Evolutionary conservation across 1,140 invertebrate genomes (phyloP), one percentile per base, ranked within the genome.

Genomic region (Drosophila tristis): DNA sequence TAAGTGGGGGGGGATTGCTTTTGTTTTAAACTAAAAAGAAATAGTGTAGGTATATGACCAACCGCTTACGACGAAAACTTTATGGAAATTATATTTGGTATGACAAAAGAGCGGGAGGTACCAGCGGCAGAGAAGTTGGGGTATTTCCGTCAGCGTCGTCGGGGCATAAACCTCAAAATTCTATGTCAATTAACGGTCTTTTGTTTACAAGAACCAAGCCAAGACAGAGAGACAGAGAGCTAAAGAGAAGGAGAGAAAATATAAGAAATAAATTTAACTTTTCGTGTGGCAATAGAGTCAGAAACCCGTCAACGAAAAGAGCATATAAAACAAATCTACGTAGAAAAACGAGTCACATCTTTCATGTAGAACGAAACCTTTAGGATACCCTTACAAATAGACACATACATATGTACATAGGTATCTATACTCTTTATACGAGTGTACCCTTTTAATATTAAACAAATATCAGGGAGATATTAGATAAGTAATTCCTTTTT

Each of bases 141-240:
- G 49, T 50, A 68, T 50, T 39, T 39, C 42, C 51, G 71, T 64
- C 49, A 60, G 44, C 59, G 57, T 29, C 6, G 26, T 29, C 26
- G 31, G 35, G 4, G 44, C 50, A 60, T 49, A 80, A 75, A 86
- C 85, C 82, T 53, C 65, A 68, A 86, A 87, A 87, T 86, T 86
- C 82, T 86, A 86, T 86, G 82, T 86, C 82, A 86, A 87, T 86
- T 86, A 86, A 86, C 82, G 82, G 82, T 87, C 82, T 86, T 86
- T 89, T 87, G 78, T 86, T 86, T 87, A 73, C 82, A 71, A 82
- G 65, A 42, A 61, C 15, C 25, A 39, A 57, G 29, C 44, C 9
- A 35, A 35, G 31, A 35, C 5, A 29, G 42, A 39, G 67, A 31
- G 25, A n/a, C 5, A 59, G 20, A 13, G 15, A 47, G 25, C 0